These are phyloP conservation scores for Psilopsiagon aurifrons DNA, from an alignment of 2,113 vertebrate genomes.

Conservation along the genomic window DNA sequence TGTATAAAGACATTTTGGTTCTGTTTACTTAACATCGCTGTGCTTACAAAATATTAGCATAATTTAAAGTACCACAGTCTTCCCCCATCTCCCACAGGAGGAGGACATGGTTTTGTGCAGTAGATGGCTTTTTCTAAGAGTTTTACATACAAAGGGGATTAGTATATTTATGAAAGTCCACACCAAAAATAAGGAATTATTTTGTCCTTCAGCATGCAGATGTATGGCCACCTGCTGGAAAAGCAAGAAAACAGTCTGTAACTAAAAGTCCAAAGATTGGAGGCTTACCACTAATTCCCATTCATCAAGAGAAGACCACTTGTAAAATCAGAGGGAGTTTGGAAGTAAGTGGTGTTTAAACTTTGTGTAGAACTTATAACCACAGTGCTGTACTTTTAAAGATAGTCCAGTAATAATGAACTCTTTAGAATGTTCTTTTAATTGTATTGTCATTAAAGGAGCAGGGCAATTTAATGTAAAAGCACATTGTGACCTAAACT, in stretches of 20 bases:
- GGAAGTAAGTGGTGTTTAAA: slow-evolving; percentile 66
- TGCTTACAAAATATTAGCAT: not conserved
- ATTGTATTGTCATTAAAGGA: not conserved
- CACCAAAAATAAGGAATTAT: slow-evolving; percentile 10
- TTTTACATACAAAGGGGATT: not conserved
- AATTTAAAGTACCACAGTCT: not conserved
- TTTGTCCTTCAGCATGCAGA: slow-evolving; percentile 75
- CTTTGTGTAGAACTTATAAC: not conserved
- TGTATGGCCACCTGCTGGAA: slow-evolving; percentile 74
- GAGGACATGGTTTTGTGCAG: not conserved
- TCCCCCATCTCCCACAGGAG: not conserved
- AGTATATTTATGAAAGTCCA: not conserved
- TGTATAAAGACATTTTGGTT: slow-evolving; percentile 22
- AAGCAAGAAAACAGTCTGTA: slow-evolving; percentile 75
- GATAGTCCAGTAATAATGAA: not conserved
- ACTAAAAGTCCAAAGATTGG: slow-evolving; percentile 79
- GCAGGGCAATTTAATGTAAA: not conserved
- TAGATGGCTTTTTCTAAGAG: not conserved
- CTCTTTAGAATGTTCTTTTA: not conserved
- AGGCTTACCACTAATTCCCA: slow-evolving; percentile 78
- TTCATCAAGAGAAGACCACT: slow-evolving; percentile 69
- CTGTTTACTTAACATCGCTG: not conserved
- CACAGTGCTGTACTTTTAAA: not conserved
- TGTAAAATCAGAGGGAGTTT: slow-evolving; percentile 40
- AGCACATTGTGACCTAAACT: not conserved